phyloP scores from a whole-genome alignment of 1,140 invertebrate species.

The Archegozetes longisetosus region DNA sequence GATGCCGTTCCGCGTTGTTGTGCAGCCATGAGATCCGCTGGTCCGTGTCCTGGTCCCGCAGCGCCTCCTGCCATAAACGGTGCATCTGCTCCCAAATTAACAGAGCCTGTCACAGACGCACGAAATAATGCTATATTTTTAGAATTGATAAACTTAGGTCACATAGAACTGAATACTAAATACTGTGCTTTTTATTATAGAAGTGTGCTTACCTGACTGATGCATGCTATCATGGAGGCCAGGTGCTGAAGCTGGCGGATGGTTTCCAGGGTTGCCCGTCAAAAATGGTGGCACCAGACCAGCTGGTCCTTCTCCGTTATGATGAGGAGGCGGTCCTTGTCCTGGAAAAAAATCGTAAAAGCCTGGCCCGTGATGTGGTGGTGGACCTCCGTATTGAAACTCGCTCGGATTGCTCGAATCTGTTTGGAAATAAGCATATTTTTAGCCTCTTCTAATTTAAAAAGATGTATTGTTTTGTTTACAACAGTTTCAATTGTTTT shows the following conservation, averaged over 20 bases:
- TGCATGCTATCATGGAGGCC: constrained; percentile 8
- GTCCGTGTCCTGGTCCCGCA: background rate
- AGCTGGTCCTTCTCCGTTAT: constrained; percentile 6
- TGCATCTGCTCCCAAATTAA: constrained; percentile 10
- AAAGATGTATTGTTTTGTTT: constrained; percentile 1
- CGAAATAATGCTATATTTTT: no score
- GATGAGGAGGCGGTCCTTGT: constrained; percentile 46
- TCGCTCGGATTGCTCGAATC: constrained; percentile 38
- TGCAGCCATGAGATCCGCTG: background rate
- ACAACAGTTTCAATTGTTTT: no score
- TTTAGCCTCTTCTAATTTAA: background rate
- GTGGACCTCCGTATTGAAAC: constrained; percentile 66
- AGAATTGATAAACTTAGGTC: no score
- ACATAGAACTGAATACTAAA: no score
- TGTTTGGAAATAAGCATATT: constrained; percentile 18
- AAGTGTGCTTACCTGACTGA: constrained; percentile 9
- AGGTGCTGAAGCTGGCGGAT: background rate
- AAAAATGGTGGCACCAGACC: constrained; percentile 12
- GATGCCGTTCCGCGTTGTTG: background rate
- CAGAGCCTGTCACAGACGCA: background rate
- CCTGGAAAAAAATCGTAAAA: constrained; percentile 69
- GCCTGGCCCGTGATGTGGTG: constrained; percentile 47
- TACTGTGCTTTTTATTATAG: no score
- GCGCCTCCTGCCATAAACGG: constrained; percentile 7
- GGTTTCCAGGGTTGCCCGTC: background rate